Evolutionary conservation across 2,888 invertebrate species (phyloP).

Genomic region (Acronicta aceris): DNA sequence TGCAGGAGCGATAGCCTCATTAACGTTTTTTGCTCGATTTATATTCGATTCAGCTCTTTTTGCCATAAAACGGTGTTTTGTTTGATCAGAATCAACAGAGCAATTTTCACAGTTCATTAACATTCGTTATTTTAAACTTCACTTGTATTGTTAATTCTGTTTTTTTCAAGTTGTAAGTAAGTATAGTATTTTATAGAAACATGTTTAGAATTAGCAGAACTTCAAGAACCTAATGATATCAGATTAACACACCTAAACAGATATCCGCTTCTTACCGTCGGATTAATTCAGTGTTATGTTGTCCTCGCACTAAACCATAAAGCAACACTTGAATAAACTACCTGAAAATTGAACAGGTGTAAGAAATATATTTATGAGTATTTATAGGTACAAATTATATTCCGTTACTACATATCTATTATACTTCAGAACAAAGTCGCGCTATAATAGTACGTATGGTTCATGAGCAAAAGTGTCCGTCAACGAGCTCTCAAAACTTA

Average conservation of each 20-base stretch:
- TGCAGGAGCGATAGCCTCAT: conserved; percentile 49
- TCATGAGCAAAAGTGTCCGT: no score
- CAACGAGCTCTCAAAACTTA: not conserved
- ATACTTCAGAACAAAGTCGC: not conserved
- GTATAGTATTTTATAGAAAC: not conserved
- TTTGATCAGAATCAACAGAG: conserved; percentile 30
- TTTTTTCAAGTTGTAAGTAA: not conserved
- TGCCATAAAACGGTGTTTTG: conserved; percentile 26
- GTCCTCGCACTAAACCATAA: not conserved
- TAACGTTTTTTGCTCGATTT: conserved; percentile 39
- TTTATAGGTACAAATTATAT: conserved; percentile 1
- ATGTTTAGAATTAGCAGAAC: not conserved
- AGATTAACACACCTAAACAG: not conserved
- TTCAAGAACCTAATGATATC: no score
- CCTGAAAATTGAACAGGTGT: conserved; percentile 6
- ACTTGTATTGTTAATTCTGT: conserved; percentile 14
- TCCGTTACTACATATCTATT: not conserved
- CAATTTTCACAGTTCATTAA: conserved; percentile 48
- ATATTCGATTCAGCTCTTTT: conserved; percentile 35
- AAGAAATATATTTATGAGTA: not conserved
- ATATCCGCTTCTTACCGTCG: not conserved
- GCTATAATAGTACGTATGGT: not conserved
- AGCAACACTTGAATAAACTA: conserved; percentile 5
- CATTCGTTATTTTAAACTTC: conserved; percentile 28
- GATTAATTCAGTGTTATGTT: conserved; percentile 3